phyloP scores from a whole-genome alignment of 2,888 invertebrate genomes.

The Sminthurides aquaticus region DNA sequence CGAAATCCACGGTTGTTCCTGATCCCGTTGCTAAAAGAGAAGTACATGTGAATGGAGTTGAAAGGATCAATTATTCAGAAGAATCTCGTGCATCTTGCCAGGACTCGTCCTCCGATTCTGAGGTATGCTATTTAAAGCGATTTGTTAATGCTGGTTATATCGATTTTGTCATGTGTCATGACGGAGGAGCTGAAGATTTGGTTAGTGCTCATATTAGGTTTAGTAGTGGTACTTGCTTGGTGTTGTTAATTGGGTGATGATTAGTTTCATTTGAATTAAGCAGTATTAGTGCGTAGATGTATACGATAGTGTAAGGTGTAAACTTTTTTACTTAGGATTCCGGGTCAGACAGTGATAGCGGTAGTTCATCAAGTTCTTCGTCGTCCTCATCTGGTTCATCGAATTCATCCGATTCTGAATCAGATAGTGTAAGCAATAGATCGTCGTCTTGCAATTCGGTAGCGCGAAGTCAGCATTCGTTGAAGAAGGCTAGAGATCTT shows the following conservation, averaged over 20 bases:
- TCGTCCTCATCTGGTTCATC: conserved; percentile 33
- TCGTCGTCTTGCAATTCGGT: conserved; percentile 32
- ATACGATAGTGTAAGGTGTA: no score
- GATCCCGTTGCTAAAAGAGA: conserved; percentile 27
- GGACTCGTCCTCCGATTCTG: conserved; percentile 30
- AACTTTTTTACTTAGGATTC: no score
- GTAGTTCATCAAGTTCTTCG: conserved; percentile 27
- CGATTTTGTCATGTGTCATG: no score
- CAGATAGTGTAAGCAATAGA: conserved; percentile 32
- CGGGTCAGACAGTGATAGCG: conserved; percentile 44
- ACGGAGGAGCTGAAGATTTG: no score
- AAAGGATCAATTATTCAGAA: conserved; percentile 34
- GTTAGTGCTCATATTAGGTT: no score
- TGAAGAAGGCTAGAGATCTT: conserved; percentile 14
- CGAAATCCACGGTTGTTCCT: conserved; percentile 22
- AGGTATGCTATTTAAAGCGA: no score
- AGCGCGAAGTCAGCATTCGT: conserved; percentile 7
- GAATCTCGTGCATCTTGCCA: conserved; percentile 31
- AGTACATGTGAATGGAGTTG: conserved; percentile 31
- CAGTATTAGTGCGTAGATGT: no score
- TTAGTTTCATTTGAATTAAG: no score
- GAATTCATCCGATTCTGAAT: conserved; percentile 35
- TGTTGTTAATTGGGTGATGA: no score
- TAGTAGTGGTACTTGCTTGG: no score
- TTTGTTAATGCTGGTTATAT: conserved; percentile 45